phyloP scores from a whole-genome alignment of 2,888 invertebrate genomes.

The Tachina lurida region DNA sequence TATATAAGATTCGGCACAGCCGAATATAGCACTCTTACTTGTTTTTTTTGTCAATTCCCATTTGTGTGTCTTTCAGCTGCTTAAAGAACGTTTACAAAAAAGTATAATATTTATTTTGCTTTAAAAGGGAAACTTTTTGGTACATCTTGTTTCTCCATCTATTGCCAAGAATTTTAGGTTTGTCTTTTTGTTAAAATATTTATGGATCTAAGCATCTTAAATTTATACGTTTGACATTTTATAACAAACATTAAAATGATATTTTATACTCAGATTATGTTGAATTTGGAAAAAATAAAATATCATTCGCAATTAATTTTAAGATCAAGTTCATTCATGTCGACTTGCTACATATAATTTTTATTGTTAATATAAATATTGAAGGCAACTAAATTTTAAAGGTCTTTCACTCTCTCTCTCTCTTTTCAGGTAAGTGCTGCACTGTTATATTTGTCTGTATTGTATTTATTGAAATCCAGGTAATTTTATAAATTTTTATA shows the following conservation, averaged over 20 bases:
- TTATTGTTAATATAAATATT: slow-evolving; percentile 4
- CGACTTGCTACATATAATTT: neutral
- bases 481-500: no score
- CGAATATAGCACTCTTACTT: no score
- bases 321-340: slow-evolving; percentile 29
- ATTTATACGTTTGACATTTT: slow-evolving; percentile 48
- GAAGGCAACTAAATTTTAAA: neutral
- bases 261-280: slow-evolving; percentile 23
- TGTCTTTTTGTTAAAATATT: slow-evolving; percentile 37
- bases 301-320: neutral
- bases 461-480: no score
- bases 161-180: slow-evolving; percentile 36
- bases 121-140: neutral
- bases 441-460: neutral
- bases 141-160: neutral
- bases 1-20: no score
- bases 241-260: slow-evolving; percentile 30
- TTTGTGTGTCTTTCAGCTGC: neutral
- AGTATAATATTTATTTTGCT: no score
- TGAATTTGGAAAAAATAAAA: neutral
- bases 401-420: neutral
- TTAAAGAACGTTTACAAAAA: neutral
- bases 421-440: slow-evolving; percentile 47
- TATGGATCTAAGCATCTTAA: slow-evolving; percentile 20
- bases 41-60: neutral